Base-by-base conservation (phyloP, 1,140 invertebrate species). In the Pachypsylla venusta region DNA sequence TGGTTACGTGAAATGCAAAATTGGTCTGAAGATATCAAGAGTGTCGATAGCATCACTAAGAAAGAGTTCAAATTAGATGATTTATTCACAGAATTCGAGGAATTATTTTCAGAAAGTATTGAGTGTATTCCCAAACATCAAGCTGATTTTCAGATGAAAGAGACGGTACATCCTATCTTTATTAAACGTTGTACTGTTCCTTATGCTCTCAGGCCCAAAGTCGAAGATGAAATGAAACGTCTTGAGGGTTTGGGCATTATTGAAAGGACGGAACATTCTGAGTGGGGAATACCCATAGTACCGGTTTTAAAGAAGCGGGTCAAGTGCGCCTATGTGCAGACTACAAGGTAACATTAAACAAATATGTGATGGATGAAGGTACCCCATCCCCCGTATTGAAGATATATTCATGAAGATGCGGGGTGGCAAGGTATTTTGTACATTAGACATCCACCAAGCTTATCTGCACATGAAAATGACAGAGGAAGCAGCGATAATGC, bases 201-300 rank as follows among this genome's bases (percentile, higher is more conserved):
- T 16, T 64, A 70, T 5, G 60, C 61, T 5, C 60, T 63, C 53
- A 63, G 62, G 58, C 24, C 55, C 3, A 60, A 61, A 59, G 59
- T 67, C 16, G 64, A 67, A 54, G 25, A 54, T 25, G 63, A 64
- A 53, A 48, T 67, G 10, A 58, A 63, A 24, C 58, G 61, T 25
- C 56, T 67, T 42, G 59, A 65, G 61, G n/a, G n/a, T n/a, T n/a
- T n/a, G n/a, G n/a, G n/a, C n/a, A n/a, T n/a, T n/a, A n/a, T n/a
- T n/a, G n/a, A n/a, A n/a, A n/a, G n/a, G n/a, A n/a, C n/a, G n/a
- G n/a, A n/a, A n/a, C n/a, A n/a, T n/a, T n/a, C n/a, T n/a, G n/a
- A n/a, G n/a, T 79, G 75, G 76, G 74, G 71, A 3, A 70, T 74
- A 3, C 75, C 74, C 0, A 63, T 79, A 7, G 76, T 79, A 0